A percentile compares a stretch with the other conserved stretches of the same genome.
Conservation (phyloP, 2,113 vertebrate genomes). For the Acanthochromis polyacanthus region DNA sequence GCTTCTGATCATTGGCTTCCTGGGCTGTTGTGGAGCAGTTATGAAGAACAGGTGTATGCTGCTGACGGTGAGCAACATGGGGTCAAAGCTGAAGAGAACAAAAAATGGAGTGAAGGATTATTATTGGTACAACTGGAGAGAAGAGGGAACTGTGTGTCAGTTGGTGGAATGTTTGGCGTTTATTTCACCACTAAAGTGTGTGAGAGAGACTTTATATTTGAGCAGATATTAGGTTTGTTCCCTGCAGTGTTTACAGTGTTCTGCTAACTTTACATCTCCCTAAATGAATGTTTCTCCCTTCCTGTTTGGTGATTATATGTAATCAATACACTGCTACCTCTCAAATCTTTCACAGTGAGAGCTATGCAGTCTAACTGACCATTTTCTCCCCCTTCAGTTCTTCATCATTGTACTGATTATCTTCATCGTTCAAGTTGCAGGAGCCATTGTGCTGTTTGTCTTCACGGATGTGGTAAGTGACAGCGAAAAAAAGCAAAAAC, state of each 20-base stretch:
- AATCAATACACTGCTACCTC: neutral
- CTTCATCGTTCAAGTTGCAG: constrained; percentile 83
- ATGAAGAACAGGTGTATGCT: constrained; percentile 86
- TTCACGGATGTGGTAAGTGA: constrained; percentile 81
- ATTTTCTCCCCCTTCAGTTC: constrained; percentile 77
- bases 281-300: too few relatives aligned
- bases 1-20: constrained; percentile 85
- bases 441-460: constrained; percentile 79
- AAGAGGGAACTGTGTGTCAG: too few relatives aligned
- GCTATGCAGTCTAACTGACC: neutral
- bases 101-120: too few relatives aligned
- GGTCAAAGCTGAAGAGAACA: neutral
- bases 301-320: too few relatives aligned
- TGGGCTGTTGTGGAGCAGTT: constrained; percentile 87
- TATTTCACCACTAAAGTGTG: neutral
- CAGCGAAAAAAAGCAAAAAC: neutral
- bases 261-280: neutral
- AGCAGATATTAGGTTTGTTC: neutral
- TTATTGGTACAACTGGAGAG: too few relatives aligned
- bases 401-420: constrained; percentile 84
- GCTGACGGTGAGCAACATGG: constrained; percentile 80
- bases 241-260: neutral
- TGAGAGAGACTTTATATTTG: neutral
- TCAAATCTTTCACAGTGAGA: neutral
- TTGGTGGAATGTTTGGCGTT: neutral